A percentile compares a stretch with the other conserved stretches of the same genome.
Conservation (phyloP, 1,140 invertebrate species). For the Apis mellifera region DNA sequence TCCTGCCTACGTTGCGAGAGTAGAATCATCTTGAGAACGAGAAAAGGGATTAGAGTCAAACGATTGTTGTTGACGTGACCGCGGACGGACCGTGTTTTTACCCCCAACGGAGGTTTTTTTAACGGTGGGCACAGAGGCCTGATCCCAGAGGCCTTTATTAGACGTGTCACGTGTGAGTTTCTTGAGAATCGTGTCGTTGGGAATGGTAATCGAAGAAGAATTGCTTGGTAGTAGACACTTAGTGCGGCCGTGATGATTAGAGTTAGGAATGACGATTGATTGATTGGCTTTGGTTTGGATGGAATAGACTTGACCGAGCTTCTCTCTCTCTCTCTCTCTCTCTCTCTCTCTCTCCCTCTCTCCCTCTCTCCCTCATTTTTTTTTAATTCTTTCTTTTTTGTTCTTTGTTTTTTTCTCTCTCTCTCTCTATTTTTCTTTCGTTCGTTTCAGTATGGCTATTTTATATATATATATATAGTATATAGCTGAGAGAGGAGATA, state of each 20-base stretch:
- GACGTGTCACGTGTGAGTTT: conserved; percentile 40
- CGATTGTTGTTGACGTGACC: background rate
- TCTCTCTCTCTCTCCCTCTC: no score
- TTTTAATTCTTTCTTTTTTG: no score
- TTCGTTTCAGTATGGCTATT: background rate
- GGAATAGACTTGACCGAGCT: background rate
- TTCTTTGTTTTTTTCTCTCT: no score
- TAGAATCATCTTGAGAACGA: background rate
- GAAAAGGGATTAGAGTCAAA: background rate
- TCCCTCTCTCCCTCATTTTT: no score
- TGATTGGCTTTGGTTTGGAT: background rate
- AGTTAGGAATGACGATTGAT: background rate
- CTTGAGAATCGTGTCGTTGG: background rate
- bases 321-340: no score
- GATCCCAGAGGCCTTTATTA: background rate
- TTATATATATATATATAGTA: background rate
- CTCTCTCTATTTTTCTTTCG: no score
- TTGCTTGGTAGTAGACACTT: conserved; percentile 23
- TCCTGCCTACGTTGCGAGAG: background rate
- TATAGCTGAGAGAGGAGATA: background rate
- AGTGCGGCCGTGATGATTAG: background rate
- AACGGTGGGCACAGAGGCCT: background rate
- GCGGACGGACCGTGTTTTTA: background rate
- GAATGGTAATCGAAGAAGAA: conserved; percentile 19
- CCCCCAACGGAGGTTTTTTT: background rate